Evolutionary conservation across 1,140 invertebrate genomes (phyloP).

Genomic region (Lepidostoma basale): DNA sequence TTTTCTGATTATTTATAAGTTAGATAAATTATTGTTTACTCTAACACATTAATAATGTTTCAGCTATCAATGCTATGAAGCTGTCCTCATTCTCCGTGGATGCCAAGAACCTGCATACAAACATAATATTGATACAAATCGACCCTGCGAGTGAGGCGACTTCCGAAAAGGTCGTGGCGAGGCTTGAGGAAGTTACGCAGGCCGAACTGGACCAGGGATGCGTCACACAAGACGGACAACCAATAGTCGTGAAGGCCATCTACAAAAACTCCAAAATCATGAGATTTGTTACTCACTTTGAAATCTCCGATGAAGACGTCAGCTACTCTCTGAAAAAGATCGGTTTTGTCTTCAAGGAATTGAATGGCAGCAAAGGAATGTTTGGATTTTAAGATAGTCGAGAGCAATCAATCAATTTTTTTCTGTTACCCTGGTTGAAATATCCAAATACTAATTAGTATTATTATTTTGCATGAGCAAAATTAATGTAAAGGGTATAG

Average conservation of each 20-base stretch:
- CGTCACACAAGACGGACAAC: conserved; percentile 53
- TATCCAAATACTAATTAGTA: no score
- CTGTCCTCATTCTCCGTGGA: conserved; percentile 69
- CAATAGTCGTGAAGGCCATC: conserved; percentile 63
- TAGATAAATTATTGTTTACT: no score
- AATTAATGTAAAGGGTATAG: no score
- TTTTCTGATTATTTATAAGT: no score
- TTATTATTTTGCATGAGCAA: no score
- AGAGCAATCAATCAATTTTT: no score
- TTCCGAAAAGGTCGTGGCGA: conserved; percentile 63
- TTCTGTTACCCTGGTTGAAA: no score
- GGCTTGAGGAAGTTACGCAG: conserved; percentile 62
- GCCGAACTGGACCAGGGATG: conserved; percentile 61
- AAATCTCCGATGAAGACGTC: conserved; percentile 69
- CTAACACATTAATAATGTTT: conserved; percentile 48
- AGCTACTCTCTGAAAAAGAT: conserved; percentile 70
- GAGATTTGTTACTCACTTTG: conserved; percentile 71
- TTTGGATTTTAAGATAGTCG: conserved; percentile 20
- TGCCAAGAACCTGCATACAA: conserved; percentile 71
- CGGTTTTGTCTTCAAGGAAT: conserved; percentile 64
- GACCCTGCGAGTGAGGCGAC: conserved; percentile 55
- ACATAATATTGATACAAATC: conserved; percentile 77
- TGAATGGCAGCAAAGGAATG: conserved; percentile 49
- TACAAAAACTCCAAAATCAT: conserved; percentile 61
- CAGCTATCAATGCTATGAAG: conserved; percentile 66